Base-by-base conservation (phyloP, 1,140 invertebrate genomes). In the Drosophila funebris region DNA sequence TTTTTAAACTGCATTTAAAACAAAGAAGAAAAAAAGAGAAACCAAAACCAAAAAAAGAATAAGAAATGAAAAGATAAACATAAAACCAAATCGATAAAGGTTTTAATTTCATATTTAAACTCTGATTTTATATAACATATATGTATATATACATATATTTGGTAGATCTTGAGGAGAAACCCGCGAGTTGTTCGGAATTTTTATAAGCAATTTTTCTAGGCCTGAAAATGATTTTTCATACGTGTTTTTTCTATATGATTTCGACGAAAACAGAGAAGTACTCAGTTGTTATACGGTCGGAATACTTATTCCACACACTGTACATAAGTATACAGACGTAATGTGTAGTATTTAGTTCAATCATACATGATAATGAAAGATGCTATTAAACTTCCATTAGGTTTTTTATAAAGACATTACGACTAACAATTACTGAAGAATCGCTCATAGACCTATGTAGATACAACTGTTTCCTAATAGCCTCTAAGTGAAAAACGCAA, bases 391-490 rank as follows among this genome's bases (percentile, higher is more conserved):
- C 60, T 69, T 71, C 50, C 71, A 41, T 11, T 70, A 71, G 67
- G 68, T 75, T 70, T 71, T 71, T 36, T 54, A 58, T 48, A 44
- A 13, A 9, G n/a, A 48, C 39, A 8, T 46, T n/a, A 44, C 16
- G 14, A 46, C 53, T 43, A 52, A 37, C 13, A 76, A 46, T 70
- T 66, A 71, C 67, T 71, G 64, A 63, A 16, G 18, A 18, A 29
- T 66, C 57, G 79, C 83, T 88, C 83, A 82, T 85, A 88, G 78
- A 88, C 83, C 83, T 88, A 88, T 88, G 83, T 88, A 88, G 83
- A 88, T 88, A 88, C 63, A 88, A 88, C 78, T 88, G 83, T 88
- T 88, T 88, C 83, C 83, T 88, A 88, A 88, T 88, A 88, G 83
- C 53, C 64, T 73, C 67, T 88, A 88, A 88, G 83, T 70, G 37